Conservation (phyloP, 2,113 vertebrate genomes). For the Numida meleagris region DNA sequence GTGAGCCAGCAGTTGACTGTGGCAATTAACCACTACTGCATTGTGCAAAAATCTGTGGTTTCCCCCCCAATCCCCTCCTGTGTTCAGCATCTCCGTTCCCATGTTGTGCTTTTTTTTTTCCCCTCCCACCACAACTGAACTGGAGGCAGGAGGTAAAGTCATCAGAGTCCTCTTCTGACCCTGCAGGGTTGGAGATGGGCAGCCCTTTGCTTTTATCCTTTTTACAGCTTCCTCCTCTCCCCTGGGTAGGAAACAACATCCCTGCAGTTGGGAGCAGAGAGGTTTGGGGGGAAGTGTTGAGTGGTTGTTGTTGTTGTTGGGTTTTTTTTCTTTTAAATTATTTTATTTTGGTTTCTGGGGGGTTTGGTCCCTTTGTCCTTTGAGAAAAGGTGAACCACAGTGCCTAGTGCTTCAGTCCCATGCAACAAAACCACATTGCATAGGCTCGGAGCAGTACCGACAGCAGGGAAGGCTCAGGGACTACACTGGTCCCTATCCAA, state of each 20-base stretch:
- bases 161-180: neutral
- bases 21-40: conserved; percentile 52
- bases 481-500: accelerated
- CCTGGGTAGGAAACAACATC: neutral
- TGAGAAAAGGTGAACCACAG: conserved; percentile 48
- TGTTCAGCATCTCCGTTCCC: neutral
- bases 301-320: too few relatives aligned
- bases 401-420: conserved; percentile 38
- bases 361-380: neutral
- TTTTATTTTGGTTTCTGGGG: neutral
- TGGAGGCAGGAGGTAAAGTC: neutral
- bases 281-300: accelerated
- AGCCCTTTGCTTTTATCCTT: neutral
- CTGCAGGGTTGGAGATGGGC: neutral
- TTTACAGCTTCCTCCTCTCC: neutral
- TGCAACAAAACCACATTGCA: neutral
- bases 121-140: accelerated
- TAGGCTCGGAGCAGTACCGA: neutral
- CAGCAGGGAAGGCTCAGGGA: neutral
- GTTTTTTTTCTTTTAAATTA: neutral
- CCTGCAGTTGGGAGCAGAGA: accelerated
- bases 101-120: neutral
- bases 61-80: accelerated
- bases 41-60: conserved; percentile 15
- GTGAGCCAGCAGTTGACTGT: neutral